Evolutionary conservation across 23 tunicate species (phyloP), one percentile per base, ranked within the genome.

Genomic region (Botrylloides violaceus): DNA sequence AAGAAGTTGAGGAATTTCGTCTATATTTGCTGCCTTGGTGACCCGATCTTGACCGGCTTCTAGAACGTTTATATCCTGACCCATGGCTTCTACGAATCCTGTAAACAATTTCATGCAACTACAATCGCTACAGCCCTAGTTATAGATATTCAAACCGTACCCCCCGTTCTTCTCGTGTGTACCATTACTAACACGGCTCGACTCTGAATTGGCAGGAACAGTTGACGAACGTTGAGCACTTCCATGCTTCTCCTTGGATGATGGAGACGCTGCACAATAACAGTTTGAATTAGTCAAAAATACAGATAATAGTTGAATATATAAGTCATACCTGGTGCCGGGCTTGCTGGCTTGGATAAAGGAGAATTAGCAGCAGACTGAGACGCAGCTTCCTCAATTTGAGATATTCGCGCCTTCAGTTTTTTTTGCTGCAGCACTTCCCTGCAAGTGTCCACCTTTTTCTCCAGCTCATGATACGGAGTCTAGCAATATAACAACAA

Each of bases 371-470:
- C 71, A 30, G 80, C 71, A 0, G 77, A 55, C 19, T 29, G 21
- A n/a, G 70, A 6, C 26, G 50, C 36, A 18, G 57, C 88, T 53
- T 68, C 84, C 20, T 25, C 37, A 2, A 72, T 55, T 66, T 73
- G 79, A 3, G 70, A 31, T 27, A 27, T 33, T 33, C 66, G 79
- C 0, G 79, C 84, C 48, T 85, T 85, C 34, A 38, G 43, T 37
- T 85, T 85, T 70, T 79, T 81, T 32, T 85, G 76, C 48, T 85
- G 84, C 62, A 85, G 27, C 35, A 58, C 22, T 58, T 80, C 83
- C 55, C 70, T 37, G 31, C 94, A 43, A 22, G 58, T 49, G 6
- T 85, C 84, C 58, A 85, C 94, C 58, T 74, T 48, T 43, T 75
- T 76, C 66, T 85, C 94, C 56, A 85, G 49, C 31, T 57, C 73